Base-by-base conservation (phyloP, 2,888 invertebrate genomes). In the Conistra vaccinii region DNA sequence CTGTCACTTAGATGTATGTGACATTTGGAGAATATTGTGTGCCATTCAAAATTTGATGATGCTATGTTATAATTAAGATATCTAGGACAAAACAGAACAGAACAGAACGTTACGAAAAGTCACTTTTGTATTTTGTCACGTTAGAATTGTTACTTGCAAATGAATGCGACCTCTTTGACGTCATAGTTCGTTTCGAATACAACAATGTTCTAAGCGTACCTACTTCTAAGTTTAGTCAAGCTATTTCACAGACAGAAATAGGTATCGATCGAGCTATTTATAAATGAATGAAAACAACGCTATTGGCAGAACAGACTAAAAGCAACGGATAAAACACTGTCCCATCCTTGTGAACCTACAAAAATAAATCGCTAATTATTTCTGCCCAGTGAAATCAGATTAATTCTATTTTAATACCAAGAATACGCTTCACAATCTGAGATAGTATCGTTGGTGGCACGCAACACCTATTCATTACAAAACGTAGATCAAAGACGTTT, bases 401-500 rank as follows among this genome's bases (percentile, higher is more conserved):
- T 82, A 79, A 73, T 76, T 83, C 84, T 88, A 85, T 88, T 87
- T 87, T 75, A 57, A 86, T 77, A 83, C 71, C 65, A 69, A 79
- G 81, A 80, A 78, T 79, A 71, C 78, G 71, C 63, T 71, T 73
- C 61, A 66, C 76, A 63, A 88, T 86, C 85, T 79, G 0, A 65
- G 87, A 88, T 87, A 78, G 53, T 76, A 87, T 88, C 88, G 63
- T 48, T 45, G 23, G 76, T 42, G 60, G 78, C 87, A 87, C 86
- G 87, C 83, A 86, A 84, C 80, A 80, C 77, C 83, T 79, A 81
- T 83, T 85, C 85, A 78, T 87, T 85, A 86, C 83, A 84, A 79
- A 79, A 80, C 78, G 67, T 69, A 76, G 83, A 86, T 87, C 86
- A 85, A 84, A 81, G 81, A 69, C 75, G 72, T 73, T 79, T 73